Evolutionary conservation across 2,113 vertebrate genomes (phyloP).

Genomic region (Megaceryle maxima): DNA sequence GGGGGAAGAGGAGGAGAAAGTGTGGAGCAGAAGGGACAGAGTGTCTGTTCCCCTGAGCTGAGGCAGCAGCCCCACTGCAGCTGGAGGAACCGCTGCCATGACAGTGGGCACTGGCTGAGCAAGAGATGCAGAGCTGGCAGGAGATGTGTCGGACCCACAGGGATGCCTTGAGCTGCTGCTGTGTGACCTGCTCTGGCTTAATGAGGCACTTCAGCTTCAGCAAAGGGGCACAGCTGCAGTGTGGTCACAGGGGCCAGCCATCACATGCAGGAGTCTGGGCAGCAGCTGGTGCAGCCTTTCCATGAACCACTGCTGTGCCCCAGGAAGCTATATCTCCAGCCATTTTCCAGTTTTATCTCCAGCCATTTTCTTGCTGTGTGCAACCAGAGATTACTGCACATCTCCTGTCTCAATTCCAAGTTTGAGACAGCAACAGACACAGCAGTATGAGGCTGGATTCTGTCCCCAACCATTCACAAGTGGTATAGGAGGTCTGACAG

Average conservation of each 20-base stretch:
- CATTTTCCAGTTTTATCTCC: not conserved
- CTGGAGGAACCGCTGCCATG: not conserved
- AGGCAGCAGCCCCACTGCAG: not conserved
- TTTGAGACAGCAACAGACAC: not conserved
- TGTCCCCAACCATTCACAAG: fast-evolving
- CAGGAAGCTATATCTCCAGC: not conserved
- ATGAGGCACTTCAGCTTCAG: not conserved
- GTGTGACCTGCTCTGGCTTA: not conserved
- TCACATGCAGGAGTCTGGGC: no score
- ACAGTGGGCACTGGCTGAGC: not conserved
- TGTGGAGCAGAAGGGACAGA: not conserved
- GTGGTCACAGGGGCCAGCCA: not conserved
- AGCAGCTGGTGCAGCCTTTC: not conserved
- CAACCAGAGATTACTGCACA: not conserved
- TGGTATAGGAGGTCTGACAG: fast-evolving
- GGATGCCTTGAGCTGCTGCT: not conserved
- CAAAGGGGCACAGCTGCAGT: not conserved
- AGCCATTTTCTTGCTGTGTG: not conserved
- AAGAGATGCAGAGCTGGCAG: fast-evolving
- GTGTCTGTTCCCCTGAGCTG: not conserved
- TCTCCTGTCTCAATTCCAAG: not conserved
- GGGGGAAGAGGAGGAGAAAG: not conserved
- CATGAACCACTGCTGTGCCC: not conserved
- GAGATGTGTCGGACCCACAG: fast-evolving
- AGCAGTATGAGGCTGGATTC: not conserved